phyloP scores from a whole-genome alignment of 2,797 vertebrate genomes.

The Sebastes cheni region DNA sequence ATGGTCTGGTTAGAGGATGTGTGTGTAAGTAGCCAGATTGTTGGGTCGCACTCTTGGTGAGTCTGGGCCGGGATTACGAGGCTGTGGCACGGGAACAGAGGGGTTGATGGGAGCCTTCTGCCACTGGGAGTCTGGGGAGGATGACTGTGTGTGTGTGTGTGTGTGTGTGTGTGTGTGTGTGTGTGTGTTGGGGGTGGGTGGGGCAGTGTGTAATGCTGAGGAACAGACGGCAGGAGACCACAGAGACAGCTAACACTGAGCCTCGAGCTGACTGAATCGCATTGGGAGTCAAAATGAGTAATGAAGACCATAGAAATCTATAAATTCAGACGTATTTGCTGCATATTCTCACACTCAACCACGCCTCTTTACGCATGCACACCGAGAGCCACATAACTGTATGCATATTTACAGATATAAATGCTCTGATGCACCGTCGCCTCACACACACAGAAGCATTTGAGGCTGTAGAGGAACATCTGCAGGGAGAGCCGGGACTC shows the following conservation, averaged over 20 bases:
- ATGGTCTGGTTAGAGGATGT: background rate
- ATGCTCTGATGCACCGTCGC: background rate
- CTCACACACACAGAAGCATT: background rate
- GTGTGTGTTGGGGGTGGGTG: background rate
- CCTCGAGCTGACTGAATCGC: slow-evolving; percentile 33
- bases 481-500: slow-evolving; percentile 5
- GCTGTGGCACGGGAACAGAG: slow-evolving; percentile 40
- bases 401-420: slow-evolving; percentile 32
- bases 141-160: background rate
- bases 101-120: slow-evolving; percentile 61
- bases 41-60: slow-evolving; percentile 16
- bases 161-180: slow-evolving; percentile 2
- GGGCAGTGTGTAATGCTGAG: slow-evolving; percentile 6
- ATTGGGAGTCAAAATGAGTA: slow-evolving; percentile 29
- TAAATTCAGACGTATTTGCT: background rate
- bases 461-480: slow-evolving; percentile 24
- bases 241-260: slow-evolving; percentile 26
- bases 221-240: slow-evolving; percentile 42
- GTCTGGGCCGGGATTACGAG: slow-evolving; percentile 68
- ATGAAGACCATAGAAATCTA: slow-evolving; percentile 27
- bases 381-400: background rate
- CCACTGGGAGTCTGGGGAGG: slow-evolving; percentile 40
- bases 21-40: slow-evolving; percentile 55
- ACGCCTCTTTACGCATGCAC: slow-evolving; percentile 2
- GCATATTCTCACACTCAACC: background rate